These are phyloP conservation scores for Globodera rostochiensis DNA, from an alignment of 1,140 invertebrate genomes.

Conservation along the genomic window DNA sequence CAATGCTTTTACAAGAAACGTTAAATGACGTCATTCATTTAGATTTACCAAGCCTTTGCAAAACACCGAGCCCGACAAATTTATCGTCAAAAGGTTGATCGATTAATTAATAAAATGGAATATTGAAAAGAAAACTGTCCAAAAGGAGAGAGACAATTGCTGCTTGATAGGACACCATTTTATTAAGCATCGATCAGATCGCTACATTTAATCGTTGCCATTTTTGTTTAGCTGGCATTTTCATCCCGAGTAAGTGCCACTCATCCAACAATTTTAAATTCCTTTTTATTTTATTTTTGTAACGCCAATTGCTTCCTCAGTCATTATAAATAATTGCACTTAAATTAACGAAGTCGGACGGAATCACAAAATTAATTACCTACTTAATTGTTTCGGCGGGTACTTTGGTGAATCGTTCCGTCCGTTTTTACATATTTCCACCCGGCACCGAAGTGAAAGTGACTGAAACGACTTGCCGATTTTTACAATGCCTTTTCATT, in stretches of 20 bases:
- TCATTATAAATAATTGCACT: not conserved
- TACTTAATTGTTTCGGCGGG: no score
- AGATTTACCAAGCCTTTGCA: constrained; percentile 59
- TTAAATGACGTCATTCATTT: not conserved
- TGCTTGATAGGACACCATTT: not conserved
- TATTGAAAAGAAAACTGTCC: not conserved
- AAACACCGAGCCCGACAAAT: constrained; percentile 65
- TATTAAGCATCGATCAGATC: not conserved
- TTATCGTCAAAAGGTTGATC: constrained; percentile 62
- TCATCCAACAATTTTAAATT: constrained; percentile 4
- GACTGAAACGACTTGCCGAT: no score
- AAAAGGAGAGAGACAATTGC: not conserved
- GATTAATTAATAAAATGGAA: not conserved
- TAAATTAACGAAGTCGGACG: not conserved
- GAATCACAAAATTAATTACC: no score
- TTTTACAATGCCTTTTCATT: no score
- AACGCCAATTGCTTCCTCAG: no score
- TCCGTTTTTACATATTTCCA: no score
- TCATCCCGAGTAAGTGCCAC: constrained; percentile 59
- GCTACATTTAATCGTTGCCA: not conserved
- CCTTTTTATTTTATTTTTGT: not conserved
- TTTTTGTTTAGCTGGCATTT: constrained; percentile 58
- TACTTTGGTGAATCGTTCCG: no score
- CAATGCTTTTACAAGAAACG: constrained; percentile 34
- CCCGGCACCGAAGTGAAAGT: no score